phyloP scores from a whole-genome alignment of 1,140 invertebrate species.

The Chionoecetes opilio region DNA sequence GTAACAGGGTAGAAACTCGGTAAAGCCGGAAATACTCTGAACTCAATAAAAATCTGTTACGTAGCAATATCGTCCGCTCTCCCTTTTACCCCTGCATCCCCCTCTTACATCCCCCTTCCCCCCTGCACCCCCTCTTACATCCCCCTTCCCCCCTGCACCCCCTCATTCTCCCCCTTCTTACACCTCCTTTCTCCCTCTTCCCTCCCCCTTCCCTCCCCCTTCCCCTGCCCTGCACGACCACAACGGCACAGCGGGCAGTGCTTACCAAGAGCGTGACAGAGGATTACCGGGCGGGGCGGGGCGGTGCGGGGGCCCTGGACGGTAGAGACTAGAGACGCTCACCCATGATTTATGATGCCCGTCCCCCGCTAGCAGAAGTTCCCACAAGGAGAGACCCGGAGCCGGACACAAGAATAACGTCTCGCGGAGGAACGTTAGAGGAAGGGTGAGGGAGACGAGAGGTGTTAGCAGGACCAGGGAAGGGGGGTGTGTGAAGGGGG shows the following conservation, averaged over 20 bases:
- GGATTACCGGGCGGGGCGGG: not conserved
- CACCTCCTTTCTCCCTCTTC: not conserved
- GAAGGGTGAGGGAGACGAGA: not conserved
- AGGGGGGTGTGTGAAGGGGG: not conserved
- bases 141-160: too few relatives aligned
- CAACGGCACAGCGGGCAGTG: not conserved
- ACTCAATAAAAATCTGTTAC: not conserved
- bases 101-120: too few relatives aligned
- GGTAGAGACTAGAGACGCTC: not conserved
- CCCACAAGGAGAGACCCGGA: conserved; percentile 16
- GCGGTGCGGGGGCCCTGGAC: not conserved
- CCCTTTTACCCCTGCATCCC: too few relatives aligned
- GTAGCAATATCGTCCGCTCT: not conserved
- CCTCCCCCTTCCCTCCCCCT: not conserved
- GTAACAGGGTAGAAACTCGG: not conserved
- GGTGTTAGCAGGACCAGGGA: not conserved
- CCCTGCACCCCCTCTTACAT: too few relatives aligned
- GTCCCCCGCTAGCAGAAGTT: conserved; percentile 4
- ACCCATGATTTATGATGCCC: conserved; percentile 9
- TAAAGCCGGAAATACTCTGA: not conserved
- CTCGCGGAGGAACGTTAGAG: conserved; percentile 6
- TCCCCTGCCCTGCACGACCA: not conserved
- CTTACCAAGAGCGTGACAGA: not conserved
- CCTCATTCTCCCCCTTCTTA: too few relatives aligned
- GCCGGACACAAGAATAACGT: conserved; percentile 2